A percentile compares a stretch with the other conserved stretches of the same genome.
These are phyloP conservation scores for Lophochroa leadbeateri DNA, from an alignment of 2,113 vertebrate species.

Conservation along the genomic window DNA sequence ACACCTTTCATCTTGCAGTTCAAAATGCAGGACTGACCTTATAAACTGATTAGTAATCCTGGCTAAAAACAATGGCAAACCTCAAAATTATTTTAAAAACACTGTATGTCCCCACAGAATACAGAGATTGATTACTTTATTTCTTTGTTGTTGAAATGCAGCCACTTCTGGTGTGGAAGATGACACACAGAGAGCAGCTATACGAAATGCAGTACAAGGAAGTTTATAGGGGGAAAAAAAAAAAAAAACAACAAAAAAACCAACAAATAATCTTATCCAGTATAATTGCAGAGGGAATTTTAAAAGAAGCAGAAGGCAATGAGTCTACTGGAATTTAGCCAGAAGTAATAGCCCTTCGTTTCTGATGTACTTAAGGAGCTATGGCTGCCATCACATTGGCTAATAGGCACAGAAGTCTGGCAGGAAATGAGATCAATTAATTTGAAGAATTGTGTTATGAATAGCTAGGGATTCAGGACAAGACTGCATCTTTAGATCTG, in stretches of 20 bases:
- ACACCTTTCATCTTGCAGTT: neutral
- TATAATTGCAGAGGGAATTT: conserved; percentile 29
- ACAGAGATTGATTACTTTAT: neutral
- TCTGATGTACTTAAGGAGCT: conserved; percentile 52
- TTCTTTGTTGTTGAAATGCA: neutral
- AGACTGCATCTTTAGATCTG: neutral
- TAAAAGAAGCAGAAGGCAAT: conserved; percentile 50
- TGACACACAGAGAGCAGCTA: neutral
- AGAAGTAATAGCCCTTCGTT: conserved; percentile 59
- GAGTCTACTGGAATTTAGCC: conserved; percentile 36
- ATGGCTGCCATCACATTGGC: conserved; percentile 43
- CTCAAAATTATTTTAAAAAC: neutral
- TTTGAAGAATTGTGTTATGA: conserved; percentile 50
- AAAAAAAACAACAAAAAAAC: neutral
- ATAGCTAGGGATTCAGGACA: conserved; percentile 9
- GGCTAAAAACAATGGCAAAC: neutral
- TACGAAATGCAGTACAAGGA: neutral
- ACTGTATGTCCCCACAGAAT: neutral
- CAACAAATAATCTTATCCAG: neutral
- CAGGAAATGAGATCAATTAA: conserved; percentile 68
- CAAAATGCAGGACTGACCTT: neutral
- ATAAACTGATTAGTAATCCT: neutral
- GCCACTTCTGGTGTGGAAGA: neutral
- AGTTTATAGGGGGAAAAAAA: neutral
- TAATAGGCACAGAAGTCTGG: conserved; percentile 50